phyloP scores from a whole-genome alignment of 2,888 invertebrate species.

The Synergus japonicus region DNA sequence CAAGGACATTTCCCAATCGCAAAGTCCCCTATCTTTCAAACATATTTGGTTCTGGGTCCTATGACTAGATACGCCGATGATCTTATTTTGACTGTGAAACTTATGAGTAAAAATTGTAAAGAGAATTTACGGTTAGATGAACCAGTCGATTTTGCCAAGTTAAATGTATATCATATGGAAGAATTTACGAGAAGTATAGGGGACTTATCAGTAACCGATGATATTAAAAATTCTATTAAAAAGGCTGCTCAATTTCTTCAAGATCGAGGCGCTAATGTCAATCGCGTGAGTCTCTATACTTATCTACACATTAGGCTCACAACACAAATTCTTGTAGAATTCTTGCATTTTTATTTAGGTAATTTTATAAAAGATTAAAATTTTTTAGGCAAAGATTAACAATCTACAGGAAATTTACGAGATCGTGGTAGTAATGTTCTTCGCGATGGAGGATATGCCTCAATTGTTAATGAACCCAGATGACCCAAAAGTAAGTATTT shows the following conservation, averaged over 20 bases:
- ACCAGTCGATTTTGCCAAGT: conserved; percentile 78
- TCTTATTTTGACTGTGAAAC: conserved; percentile 82
- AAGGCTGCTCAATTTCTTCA: conserved; percentile 79
- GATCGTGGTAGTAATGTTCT: conserved; percentile 78
- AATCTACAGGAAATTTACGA: conserved; percentile 79
- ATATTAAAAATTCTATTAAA: conserved; percentile 79
- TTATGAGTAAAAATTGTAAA: conserved; percentile 80
- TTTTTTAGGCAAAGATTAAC: conserved; percentile 4
- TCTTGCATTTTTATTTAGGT: neutral
- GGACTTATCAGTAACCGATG: conserved; percentile 78
- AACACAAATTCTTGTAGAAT: neutral
- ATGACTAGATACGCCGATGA: conserved; percentile 89
- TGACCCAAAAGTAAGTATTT: conserved; percentile 76
- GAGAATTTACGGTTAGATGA: conserved; percentile 78
- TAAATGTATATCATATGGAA: conserved; percentile 83
- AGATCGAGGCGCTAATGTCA: conserved; percentile 76
- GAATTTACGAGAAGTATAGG: conserved; percentile 80
- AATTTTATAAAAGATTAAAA: neutral
- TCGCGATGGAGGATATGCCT: conserved; percentile 80
- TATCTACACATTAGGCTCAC: neutral
- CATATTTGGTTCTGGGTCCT: conserved; percentile 83
- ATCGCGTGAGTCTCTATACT: conserved; percentile 69
- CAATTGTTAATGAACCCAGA: conserved; percentile 79
- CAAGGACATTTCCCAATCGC: conserved; percentile 82
- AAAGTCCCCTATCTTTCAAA: conserved; percentile 78